These are phyloP conservation scores for Pachyrhynchus sulphureomaculatus DNA, from an alignment of 1,140 invertebrate genomes.

Conservation along the genomic window DNA sequence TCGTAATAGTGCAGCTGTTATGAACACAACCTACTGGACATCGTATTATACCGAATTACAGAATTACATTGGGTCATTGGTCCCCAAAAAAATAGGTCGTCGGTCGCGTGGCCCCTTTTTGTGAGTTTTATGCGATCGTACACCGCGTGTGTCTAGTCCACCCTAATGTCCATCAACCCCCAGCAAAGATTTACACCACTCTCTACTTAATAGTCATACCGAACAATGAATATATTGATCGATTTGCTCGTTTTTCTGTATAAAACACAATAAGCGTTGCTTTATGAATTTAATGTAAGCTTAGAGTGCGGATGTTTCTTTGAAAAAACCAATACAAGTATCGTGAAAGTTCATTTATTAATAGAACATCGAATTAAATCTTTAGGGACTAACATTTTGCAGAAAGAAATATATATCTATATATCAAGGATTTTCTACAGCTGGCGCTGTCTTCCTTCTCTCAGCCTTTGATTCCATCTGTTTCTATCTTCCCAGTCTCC, in stretches of 20 bases:
- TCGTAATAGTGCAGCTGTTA: slow-evolving; percentile 30
- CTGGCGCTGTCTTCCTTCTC: too few relatives aligned
- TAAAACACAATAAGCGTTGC: neutral
- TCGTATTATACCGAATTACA: slow-evolving; percentile 28
- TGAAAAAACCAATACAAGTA: too few relatives aligned
- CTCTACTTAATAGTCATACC: slow-evolving; percentile 24
- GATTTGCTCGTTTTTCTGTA: neutral
- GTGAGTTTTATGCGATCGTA: slow-evolving; percentile 11
- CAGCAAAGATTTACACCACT: slow-evolving; percentile 27
- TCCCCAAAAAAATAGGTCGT: slow-evolving; percentile 31
- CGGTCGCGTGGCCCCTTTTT: slow-evolving; percentile 33
- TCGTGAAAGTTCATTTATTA: too few relatives aligned
- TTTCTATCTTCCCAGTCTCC: too few relatives aligned
- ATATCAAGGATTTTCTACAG: too few relatives aligned
- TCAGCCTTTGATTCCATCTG: too few relatives aligned
- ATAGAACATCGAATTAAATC: too few relatives aligned
- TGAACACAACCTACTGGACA: slow-evolving; percentile 18
- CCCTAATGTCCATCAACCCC: slow-evolving; percentile 31
- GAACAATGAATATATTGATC: slow-evolving; percentile 28
- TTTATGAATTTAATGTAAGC: too few relatives aligned
- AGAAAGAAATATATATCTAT: too few relatives aligned
- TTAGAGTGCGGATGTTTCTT: neutral
- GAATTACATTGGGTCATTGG: slow-evolving; percentile 28
- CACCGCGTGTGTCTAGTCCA: neutral
- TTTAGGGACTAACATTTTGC: too few relatives aligned